Percentiles rank a stretch among this genome's conserved stretches.
phyloP scores from a whole-genome alignment of 2,797 vertebrate species.

The Falco concolor region DNA sequence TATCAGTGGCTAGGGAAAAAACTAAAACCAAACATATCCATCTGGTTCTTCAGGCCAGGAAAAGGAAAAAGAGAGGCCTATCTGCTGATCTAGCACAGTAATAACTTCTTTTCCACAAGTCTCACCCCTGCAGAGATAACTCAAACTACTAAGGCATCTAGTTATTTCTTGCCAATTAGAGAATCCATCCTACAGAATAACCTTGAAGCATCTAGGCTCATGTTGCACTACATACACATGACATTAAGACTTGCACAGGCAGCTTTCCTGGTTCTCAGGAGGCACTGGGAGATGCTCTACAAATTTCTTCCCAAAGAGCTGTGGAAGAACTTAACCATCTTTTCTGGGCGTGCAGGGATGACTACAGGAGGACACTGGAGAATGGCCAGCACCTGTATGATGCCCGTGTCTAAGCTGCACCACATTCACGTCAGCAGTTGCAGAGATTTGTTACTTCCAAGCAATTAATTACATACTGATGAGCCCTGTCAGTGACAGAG shows the following conservation, averaged over 20 bases:
- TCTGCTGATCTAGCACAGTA: neutral
- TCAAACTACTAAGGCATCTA: neutral
- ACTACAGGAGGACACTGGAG: neutral
- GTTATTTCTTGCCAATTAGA: neutral
- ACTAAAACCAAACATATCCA: neutral
- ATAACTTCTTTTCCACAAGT: neutral
- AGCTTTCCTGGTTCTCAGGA: neutral
- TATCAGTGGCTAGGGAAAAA: neutral
- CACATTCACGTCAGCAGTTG: neutral
- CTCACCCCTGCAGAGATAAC: neutral
- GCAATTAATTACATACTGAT: neutral
- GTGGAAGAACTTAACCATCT: neutral
- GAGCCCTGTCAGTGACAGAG: neutral
- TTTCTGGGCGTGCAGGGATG: neutral
- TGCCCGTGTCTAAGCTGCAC: neutral
- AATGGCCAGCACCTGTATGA: neutral
- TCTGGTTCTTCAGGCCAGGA: neutral
- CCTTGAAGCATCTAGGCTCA: neutral
- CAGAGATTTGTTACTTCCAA: neutral
- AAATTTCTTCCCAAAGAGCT: neutral
- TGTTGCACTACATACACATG: rapidly evolving
- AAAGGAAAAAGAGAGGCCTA: neutral
- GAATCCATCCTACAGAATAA: neutral
- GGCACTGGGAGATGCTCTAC: neutral
- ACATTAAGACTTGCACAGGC: neutral